Evolutionary conservation across 2,113 vertebrate genomes (phyloP).

Genomic region (Callipepla squamata): DNA sequence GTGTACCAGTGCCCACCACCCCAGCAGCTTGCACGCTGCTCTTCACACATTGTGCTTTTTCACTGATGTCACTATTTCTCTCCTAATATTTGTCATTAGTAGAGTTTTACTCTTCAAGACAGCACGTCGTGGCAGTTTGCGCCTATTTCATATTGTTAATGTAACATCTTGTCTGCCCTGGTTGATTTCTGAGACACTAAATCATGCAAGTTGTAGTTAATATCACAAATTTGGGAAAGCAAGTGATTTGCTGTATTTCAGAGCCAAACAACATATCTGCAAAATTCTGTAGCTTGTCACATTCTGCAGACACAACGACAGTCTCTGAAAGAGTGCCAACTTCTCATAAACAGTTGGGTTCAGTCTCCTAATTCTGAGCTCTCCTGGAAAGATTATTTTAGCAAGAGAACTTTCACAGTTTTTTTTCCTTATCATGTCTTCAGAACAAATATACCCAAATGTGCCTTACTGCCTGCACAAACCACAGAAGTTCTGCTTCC

Average conservation of each 20-base stretch:
- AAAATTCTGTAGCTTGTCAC: constrained; percentile 10
- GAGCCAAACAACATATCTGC: neutral
- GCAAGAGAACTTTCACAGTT: neutral
- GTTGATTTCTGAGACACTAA: neutral
- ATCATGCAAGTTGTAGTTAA: neutral
- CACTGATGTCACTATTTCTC: neutral
- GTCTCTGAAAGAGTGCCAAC: constrained; percentile 7
- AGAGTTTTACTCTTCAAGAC: neutral
- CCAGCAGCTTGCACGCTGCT: neutral
- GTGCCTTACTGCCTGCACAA: neutral
- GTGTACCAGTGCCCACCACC: neutral
- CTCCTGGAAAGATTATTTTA: neutral
- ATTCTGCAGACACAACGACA: neutral
- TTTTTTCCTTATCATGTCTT: neutral
- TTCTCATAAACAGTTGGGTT: neutral
- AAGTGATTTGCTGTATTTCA: constrained; percentile 21
- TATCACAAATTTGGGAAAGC: neutral
- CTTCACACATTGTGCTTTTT: neutral
- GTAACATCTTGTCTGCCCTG: neutral
- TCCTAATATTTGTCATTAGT: neutral
- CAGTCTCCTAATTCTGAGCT: neutral
- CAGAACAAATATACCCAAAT: constrained; percentile 12
- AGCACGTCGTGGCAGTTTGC: neutral
- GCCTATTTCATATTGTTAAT: neutral
- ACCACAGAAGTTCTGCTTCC: neutral